phyloP scores from a whole-genome alignment of 1,140 invertebrate species.

The Maniola jurtina region DNA sequence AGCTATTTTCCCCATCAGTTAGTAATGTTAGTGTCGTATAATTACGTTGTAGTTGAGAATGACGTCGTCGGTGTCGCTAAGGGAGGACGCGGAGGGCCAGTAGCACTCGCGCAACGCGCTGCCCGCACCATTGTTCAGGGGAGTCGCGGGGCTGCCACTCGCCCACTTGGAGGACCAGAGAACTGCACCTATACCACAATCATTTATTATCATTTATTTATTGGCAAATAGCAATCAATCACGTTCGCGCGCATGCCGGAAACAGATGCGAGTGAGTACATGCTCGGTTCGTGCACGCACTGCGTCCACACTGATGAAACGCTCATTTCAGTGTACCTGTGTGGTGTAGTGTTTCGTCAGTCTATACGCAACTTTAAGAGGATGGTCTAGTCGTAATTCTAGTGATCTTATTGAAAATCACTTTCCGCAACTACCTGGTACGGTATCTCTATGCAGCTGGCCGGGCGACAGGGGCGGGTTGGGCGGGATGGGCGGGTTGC shows the following conservation, averaged over 20 bases:
- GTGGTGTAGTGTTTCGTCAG: neutral
- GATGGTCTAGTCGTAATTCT: too few relatives aligned
- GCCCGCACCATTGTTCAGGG: conserved; percentile 23
- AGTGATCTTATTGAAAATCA: too few relatives aligned
- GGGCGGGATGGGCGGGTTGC: conserved; percentile 26
- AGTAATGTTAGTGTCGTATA: too few relatives aligned
- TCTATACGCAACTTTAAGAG: too few relatives aligned
- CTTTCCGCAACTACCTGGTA: neutral
- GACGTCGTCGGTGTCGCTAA: too few relatives aligned
- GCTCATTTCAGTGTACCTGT: neutral
- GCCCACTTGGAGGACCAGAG: neutral
- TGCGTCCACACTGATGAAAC: too few relatives aligned
- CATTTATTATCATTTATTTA: neutral
- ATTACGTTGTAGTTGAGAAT: neutral
- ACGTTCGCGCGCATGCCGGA: too few relatives aligned
- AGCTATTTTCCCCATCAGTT: too few relatives aligned
- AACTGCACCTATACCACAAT: neutral
- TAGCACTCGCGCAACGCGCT: too few relatives aligned
- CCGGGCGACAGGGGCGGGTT: conserved; percentile 45
- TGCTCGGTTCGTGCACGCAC: too few relatives aligned
- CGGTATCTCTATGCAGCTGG: conserved; percentile 36
- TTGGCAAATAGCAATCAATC: neutral
- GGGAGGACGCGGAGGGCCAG: too few relatives aligned
- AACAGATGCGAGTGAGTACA: too few relatives aligned
- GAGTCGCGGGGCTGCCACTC: neutral